A percentile compares a stretch with the other conserved stretches of the same genome.
Conservation (phyloP, 2,113 vertebrate species). For the Macquaria australasica region DNA sequence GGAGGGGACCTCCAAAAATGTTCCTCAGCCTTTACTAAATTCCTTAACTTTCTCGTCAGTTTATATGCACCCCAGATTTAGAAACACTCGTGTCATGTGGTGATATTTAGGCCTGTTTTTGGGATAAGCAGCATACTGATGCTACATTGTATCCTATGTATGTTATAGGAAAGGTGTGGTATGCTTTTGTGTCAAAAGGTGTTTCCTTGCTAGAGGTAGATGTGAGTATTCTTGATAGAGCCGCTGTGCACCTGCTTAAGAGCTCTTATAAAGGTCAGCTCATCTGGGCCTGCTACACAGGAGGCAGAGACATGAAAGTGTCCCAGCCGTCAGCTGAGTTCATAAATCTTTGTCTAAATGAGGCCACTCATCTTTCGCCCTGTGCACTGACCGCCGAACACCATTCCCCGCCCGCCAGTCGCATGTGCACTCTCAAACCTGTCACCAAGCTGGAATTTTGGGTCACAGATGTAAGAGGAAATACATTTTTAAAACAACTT, state of each 20-base stretch:
- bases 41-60: conserved; percentile 18
- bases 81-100: conserved; percentile 5
- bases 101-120: not conserved
- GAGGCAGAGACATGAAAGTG: conserved; percentile 74
- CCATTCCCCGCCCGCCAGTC: not conserved
- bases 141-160: not conserved
- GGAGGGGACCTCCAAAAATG: not conserved
- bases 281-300: conserved; percentile 65
- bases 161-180: not conserved
- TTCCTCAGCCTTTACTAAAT: conserved; percentile 20
- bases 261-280: conserved; percentile 78
- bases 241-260: conserved; percentile 52
- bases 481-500: not conserved
- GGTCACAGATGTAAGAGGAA: not conserved
- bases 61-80: not conserved
- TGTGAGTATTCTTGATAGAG: conserved; percentile 42
- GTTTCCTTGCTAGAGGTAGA: conserved; percentile 11
- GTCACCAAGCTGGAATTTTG: conserved; percentile 20
- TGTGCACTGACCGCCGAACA: conserved; percentile 24
- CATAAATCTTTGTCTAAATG: conserved; percentile 76
- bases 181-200: not conserved
- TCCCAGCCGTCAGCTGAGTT: conserved; percentile 64
- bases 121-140: not conserved
- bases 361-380: conserved; percentile 58
- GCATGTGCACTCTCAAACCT: conserved; percentile 9